Conservation (phyloP, 2,888 invertebrate species). For the Cheilosia vernalis region DNA sequence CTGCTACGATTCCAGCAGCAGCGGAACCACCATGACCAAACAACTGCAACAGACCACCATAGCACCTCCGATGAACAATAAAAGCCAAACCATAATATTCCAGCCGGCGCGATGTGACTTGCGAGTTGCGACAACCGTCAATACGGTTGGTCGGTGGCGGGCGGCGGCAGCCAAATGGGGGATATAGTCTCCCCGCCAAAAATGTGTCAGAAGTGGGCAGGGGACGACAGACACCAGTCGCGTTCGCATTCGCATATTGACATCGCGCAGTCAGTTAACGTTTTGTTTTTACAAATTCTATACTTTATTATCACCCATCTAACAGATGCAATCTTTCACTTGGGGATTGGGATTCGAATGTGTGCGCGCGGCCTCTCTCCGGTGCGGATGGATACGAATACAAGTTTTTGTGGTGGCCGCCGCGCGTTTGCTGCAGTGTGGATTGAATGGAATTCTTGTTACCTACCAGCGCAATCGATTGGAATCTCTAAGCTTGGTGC, state of each 20-base stretch:
- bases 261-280: constrained; percentile 76
- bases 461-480: constrained; percentile 71
- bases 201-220: constrained; percentile 56
- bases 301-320: constrained; percentile 75
- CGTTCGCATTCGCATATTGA: constrained; percentile 76
- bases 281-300: constrained; percentile 77
- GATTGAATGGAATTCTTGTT: constrained; percentile 73
- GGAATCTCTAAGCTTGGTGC: constrained; percentile 59
- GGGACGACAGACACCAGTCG: constrained; percentile 63
- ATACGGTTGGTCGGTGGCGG: constrained; percentile 12
- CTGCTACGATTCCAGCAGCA: constrained; percentile 36
- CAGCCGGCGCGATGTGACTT: constrained; percentile 47
- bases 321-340: constrained; percentile 75
- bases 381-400: constrained; percentile 44
- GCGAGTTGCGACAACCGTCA: constrained; percentile 71
- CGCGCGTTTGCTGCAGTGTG: constrained; percentile 39
- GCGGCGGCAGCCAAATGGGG: background rate
- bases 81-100: constrained; percentile 55
- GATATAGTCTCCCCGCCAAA: background rate
- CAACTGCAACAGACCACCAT: constrained; percentile 47
- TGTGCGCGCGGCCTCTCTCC: constrained; percentile 29
- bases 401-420: constrained; percentile 21
- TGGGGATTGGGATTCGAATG: constrained; percentile 45
- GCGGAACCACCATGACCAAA: constrained; percentile 44
- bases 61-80: constrained; percentile 58